These are phyloP conservation scores for Eremophila alpestris DNA, from an alignment of 2,797 vertebrate genomes.

Conservation along the genomic window DNA sequence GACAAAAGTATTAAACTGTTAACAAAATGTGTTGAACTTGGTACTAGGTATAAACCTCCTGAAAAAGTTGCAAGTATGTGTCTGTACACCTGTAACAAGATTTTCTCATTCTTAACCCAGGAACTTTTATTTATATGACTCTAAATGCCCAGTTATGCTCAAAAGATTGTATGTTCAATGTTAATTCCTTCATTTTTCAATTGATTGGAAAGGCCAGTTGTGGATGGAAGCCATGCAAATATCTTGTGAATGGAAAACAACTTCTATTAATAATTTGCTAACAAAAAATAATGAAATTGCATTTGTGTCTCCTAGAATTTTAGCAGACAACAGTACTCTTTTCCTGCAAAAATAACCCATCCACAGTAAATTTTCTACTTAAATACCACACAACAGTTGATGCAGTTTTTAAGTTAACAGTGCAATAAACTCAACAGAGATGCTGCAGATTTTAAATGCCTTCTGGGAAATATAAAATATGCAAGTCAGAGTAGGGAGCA, in stretches of 20 bases:
- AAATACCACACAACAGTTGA: conserved; percentile 18
- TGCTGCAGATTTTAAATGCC: conserved; percentile 43
- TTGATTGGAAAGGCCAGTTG: not conserved
- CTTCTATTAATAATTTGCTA: not conserved
- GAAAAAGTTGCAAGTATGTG: not conserved
- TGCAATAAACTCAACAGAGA: conserved; percentile 65
- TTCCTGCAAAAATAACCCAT: not conserved
- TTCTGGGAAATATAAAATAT: conserved; percentile 37
- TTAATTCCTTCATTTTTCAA: not conserved
- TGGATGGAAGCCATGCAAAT: not conserved
- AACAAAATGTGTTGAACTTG: not conserved
- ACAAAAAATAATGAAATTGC: not conserved
- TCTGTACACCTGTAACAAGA: not conserved
- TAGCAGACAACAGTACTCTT: not conserved
- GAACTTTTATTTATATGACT: not conserved
- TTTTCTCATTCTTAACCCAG: not conserved
- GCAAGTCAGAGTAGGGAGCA: conserved; percentile 40
- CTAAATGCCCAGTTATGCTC: not conserved
- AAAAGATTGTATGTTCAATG: not conserved
- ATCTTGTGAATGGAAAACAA: not conserved
- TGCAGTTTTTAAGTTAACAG: conserved; percentile 63
- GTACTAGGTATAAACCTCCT: not conserved
- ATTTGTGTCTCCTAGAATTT: not conserved
- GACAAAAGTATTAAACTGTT: not conserved
- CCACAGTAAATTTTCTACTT: conserved; percentile 11